phyloP scores from a whole-genome alignment of 2,113 vertebrate genomes.

The Dissostichus mawsoni region DNA sequence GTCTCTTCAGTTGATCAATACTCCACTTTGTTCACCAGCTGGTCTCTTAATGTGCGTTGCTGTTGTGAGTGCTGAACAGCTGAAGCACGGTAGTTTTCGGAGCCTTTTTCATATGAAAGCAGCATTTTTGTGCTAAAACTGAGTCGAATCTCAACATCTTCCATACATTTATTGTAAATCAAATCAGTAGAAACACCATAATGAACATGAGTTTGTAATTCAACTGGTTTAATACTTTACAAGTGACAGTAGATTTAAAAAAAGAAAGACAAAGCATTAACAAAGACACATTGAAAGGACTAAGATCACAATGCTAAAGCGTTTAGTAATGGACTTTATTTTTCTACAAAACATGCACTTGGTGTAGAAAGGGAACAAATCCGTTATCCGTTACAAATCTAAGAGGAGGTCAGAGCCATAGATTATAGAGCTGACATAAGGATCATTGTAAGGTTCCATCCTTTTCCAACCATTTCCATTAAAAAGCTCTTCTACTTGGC shows the following conservation, averaged over 20 bases:
- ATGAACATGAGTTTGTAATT: neutral
- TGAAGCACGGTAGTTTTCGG: neutral
- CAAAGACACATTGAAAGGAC: neutral
- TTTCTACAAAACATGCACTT: conserved; percentile 67
- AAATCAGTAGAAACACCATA: neutral
- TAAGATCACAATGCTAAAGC: conserved; percentile 5
- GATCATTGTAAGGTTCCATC: neutral
- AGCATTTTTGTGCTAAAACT: neutral
- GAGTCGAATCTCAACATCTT: neutral
- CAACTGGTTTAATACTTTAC: neutral
- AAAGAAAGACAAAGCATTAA: neutral
- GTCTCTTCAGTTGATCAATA: too few relatives aligned
- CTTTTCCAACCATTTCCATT: neutral
- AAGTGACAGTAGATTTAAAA: neutral
- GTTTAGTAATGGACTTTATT: conserved; percentile 54
- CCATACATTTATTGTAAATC: conserved; percentile 2
- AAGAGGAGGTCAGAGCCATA: neutral
- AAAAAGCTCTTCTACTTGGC: neutral
- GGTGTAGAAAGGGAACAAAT: conserved; percentile 40
- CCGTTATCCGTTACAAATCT: conserved; percentile 30
- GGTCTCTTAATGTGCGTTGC: neutral
- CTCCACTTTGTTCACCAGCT: too few relatives aligned
- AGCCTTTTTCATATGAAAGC: neutral
- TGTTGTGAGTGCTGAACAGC: neutral
- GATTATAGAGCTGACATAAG: conserved; percentile 18